A percentile compares a stretch with the other conserved stretches of the same genome.
phyloP scores from a whole-genome alignment of 1,140 invertebrate genomes.

The Brachionus plicatilis region DNA sequence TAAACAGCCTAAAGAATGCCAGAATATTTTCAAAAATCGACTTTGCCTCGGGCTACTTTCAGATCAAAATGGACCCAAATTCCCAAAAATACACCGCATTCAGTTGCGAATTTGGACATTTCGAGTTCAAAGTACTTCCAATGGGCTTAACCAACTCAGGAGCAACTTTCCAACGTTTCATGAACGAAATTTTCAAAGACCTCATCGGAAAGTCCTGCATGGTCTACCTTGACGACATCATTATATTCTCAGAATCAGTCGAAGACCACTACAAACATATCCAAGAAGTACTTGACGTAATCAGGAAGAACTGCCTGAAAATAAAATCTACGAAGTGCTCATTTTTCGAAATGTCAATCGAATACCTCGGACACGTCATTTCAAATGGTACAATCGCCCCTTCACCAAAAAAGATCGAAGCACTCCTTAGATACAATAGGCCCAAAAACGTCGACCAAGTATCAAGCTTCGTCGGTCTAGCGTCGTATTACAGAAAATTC shows the following conservation, averaged over 20 bases:
- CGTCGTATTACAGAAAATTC: conserved; percentile 45
- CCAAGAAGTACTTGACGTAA: not conserved
- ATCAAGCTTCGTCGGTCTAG: not conserved
- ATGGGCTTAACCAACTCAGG: conserved; percentile 32
- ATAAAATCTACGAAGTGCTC: conserved; percentile 54
- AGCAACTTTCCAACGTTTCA: conserved; percentile 41
- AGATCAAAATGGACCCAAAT: conserved; percentile 2
- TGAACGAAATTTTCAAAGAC: conserved; percentile 11
- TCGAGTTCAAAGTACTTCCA: conserved; percentile 40
- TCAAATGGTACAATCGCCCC: conserved; percentile 36
- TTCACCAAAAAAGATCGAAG: not conserved
- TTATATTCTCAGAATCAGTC: not conserved
- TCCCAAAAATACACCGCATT: conserved; percentile 42
- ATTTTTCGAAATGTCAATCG: conserved; percentile 49
- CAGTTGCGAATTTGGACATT: conserved; percentile 30
- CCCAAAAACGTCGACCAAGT: not conserved
- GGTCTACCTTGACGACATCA: not conserved
- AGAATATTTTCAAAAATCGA: not conserved
- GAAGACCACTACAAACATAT: not conserved
- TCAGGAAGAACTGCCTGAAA: conserved; percentile 47
- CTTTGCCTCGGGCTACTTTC: not conserved
- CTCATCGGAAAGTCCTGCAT: not conserved
- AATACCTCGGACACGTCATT: conserved; percentile 50
- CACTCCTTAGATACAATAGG: not conserved
- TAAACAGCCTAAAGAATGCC: not conserved